Evolutionary conservation across 2,797 vertebrate species (phyloP).

Genomic region (Limnodromus scolopaceus): DNA sequence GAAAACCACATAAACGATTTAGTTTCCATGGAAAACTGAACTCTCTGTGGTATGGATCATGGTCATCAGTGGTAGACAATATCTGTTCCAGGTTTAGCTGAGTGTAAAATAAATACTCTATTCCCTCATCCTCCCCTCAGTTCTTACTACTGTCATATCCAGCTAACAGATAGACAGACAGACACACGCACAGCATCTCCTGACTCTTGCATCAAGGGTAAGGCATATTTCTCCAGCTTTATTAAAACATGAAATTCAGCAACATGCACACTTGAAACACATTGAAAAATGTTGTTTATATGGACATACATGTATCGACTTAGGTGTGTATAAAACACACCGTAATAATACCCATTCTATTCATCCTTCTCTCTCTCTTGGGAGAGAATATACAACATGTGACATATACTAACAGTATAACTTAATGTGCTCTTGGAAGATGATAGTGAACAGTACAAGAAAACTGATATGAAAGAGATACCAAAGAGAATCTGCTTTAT

Average conservation of each 20-base stretch:
- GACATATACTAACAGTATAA: not conserved
- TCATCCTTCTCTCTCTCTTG: not conserved
- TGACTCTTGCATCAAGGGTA: not conserved
- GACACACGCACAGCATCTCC: not conserved
- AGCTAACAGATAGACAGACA: not conserved
- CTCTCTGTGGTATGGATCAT: not conserved
- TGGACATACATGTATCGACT: not conserved
- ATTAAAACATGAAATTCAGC: not conserved
- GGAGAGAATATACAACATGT: not conserved
- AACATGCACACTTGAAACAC: not conserved
- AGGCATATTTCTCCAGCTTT: not conserved
- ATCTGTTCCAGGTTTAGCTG: not conserved
- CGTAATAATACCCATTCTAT: accelerated
- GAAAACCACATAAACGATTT: not conserved
- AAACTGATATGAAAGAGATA: not conserved
- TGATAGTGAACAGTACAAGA: not conserved
- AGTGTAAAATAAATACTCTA: not conserved
- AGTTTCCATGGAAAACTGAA: not conserved
- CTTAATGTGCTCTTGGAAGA: not conserved
- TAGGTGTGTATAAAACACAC: not conserved
- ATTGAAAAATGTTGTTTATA: not conserved
- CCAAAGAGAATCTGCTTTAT: not conserved
- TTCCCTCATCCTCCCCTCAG: not conserved
- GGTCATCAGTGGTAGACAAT: not conserved
- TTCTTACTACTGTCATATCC: not conserved